Percentiles rank a stretch among this genome's conserved stretches.
phyloP scores from a whole-genome alignment of 1,140 invertebrate species.

The Drosophila gunungcola region DNA sequence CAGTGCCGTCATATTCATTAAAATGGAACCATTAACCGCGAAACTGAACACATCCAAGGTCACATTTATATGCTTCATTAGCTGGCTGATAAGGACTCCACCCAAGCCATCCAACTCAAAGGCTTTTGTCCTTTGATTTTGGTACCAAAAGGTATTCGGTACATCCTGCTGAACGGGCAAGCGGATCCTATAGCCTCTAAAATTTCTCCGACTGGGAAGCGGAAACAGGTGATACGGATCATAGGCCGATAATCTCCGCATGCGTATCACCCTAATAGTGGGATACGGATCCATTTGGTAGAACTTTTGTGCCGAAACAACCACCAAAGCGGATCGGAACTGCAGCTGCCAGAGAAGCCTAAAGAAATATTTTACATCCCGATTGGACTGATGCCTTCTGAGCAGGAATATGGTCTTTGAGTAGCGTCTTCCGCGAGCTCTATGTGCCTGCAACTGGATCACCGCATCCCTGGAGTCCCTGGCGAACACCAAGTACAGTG shows the following conservation, averaged over 20 bases:
- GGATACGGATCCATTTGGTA: constrained; percentile 74
- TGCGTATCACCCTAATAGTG: constrained; percentile 22
- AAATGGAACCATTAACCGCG: constrained; percentile 45
- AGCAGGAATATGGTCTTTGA: constrained; percentile 50
- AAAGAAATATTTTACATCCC: constrained; percentile 30
- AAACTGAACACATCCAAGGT: constrained; percentile 45
- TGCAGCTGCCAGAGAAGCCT: constrained; percentile 48
- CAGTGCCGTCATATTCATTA: constrained; percentile 44
- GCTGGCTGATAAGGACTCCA: constrained; percentile 37
- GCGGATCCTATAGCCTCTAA: constrained; percentile 52
- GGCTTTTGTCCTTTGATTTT: background rate
- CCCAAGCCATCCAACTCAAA: constrained; percentile 51
- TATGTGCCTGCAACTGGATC: constrained; percentile 31
- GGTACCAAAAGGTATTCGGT: constrained; percentile 66
- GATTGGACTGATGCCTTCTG: background rate
- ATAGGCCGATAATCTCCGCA: constrained; percentile 18
- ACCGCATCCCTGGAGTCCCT: constrained; percentile 41
- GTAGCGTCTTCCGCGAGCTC: constrained; percentile 46
- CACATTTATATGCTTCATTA: constrained; percentile 62
- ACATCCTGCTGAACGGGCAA: constrained; percentile 65
- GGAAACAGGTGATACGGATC: constrained; percentile 45
- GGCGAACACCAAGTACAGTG: constrained; percentile 60
- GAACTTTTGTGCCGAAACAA: constrained; percentile 33
- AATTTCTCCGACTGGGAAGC: constrained; percentile 3
- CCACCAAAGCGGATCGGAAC: constrained; percentile 56